These are phyloP conservation scores for Falco punctatus DNA, from an alignment of 2,113 vertebrate species.

Conservation along the genomic window DNA sequence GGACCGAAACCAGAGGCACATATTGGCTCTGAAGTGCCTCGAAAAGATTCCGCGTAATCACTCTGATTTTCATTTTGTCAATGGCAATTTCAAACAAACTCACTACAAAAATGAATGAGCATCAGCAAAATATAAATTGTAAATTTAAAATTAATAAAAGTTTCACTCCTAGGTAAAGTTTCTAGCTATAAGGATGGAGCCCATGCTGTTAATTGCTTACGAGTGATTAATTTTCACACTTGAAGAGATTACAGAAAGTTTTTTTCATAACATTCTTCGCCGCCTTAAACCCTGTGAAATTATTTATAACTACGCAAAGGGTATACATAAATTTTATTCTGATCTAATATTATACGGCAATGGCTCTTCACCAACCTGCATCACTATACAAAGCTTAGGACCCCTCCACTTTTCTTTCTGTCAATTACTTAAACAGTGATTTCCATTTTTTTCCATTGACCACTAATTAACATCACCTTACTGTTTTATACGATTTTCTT, in stretches of 20 bases:
- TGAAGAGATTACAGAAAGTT: neutral
- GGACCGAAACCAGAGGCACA: neutral
- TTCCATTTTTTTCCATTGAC: neutral
- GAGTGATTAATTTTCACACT: constrained; percentile 33
- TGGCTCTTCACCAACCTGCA: neutral
- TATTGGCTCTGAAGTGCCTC: neutral
- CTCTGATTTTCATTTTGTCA: neutral
- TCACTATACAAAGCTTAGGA: neutral
- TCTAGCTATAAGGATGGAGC: neutral
- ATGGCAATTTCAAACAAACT: neutral
- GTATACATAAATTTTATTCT: neutral
- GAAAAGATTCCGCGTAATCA: neutral
- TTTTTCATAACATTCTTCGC: neutral
- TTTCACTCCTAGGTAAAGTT: neutral
- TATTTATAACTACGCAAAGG: neutral
- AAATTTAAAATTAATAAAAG: neutral
- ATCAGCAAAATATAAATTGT: neutral
- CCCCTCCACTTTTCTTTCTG: neutral
- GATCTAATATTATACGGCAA: neutral
- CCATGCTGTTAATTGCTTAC: neutral
- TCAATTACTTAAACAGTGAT: neutral
- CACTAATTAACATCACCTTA: neutral
- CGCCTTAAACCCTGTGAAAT: neutral
- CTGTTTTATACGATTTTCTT: neutral
- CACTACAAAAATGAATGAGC: neutral